Percentiles rank a stretch among this genome's conserved stretches.
Conservation (phyloP, 2,113 vertebrate species). For the Toxostoma redivivum region DNA sequence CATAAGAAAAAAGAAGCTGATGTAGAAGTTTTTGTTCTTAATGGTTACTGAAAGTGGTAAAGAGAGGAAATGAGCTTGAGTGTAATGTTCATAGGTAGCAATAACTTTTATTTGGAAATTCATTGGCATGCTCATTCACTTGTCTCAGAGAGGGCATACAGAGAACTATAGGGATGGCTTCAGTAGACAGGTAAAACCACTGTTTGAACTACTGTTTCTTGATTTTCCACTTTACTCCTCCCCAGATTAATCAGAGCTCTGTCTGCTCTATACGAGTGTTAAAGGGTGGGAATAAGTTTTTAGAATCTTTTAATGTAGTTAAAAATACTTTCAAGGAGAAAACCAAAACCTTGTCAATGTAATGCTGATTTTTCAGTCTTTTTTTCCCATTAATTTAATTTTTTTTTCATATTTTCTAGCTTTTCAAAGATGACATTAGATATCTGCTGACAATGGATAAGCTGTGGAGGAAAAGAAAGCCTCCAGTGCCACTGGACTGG, state of each 20-base stretch:
- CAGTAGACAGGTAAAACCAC: background rate
- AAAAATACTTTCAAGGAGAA: background rate
- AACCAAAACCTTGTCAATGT: background rate
- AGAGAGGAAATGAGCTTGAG: background rate
- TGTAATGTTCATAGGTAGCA: background rate
- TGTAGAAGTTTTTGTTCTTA: background rate
- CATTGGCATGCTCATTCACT: background rate
- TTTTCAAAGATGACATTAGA: conserved; percentile 97
- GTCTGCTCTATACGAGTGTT: background rate
- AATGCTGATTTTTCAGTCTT: background rate
- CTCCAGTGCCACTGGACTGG: conserved; percentile 93
- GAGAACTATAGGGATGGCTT: background rate
- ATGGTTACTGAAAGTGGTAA: background rate
- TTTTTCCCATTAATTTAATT: background rate
- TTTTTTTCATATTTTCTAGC: conserved; percentile 65
- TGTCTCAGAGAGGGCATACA: background rate
- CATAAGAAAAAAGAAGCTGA: background rate
- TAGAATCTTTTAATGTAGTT: background rate
- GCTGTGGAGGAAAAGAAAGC: conserved; percentile 96
- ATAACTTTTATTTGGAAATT: background rate
- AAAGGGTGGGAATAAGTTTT: background rate
- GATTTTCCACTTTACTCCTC: background rate
- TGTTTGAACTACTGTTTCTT: background rate
- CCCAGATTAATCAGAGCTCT: background rate
- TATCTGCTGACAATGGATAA: conserved; percentile 98